Conservation (phyloP, 2,113 vertebrate genomes). For the Dendrocopos noguchii region DNA sequence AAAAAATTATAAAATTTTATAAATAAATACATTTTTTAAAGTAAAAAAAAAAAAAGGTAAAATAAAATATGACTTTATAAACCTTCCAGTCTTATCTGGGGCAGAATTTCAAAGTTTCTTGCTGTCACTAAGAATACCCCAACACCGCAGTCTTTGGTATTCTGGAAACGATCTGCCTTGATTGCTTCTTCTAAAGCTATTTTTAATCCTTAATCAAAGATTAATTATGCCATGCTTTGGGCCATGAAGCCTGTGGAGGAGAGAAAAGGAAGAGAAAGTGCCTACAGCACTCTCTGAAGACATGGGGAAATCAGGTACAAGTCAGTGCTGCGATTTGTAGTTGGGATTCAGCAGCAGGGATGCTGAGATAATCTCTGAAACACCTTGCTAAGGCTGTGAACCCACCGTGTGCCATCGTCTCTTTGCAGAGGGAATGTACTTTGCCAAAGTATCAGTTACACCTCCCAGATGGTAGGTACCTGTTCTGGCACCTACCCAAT, state of each 20-base stretch:
- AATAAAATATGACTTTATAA: neutral
- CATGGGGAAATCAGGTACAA: neutral
- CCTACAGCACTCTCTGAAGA: neutral
- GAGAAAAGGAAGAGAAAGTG: neutral
- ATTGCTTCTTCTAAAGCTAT: neutral
- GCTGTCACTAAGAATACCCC: neutral
- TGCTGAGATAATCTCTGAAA: neutral
- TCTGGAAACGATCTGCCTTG: neutral
- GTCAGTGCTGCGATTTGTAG: neutral
- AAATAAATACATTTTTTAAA: too few relatives aligned
- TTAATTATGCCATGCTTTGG: neutral
- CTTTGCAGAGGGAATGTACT: neutral
- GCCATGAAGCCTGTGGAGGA: neutral
- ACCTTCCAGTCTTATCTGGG: neutral
- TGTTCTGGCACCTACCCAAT: neutral
- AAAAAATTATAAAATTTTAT: neutral
- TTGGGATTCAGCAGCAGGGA: neutral
- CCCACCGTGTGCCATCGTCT: neutral
- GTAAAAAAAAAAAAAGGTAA: too few relatives aligned
- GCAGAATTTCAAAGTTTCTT: neutral
- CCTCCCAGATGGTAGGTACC: neutral
- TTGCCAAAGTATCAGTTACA: neutral
- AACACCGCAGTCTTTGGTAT: neutral
- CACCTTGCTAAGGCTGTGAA: neutral
- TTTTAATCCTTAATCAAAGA: slow-evolving; percentile 28